Percentiles rank a stretch among this genome's conserved stretches.
phyloP scores from a whole-genome alignment of 2,797 vertebrate genomes.

The Ceryle rudis region DNA sequence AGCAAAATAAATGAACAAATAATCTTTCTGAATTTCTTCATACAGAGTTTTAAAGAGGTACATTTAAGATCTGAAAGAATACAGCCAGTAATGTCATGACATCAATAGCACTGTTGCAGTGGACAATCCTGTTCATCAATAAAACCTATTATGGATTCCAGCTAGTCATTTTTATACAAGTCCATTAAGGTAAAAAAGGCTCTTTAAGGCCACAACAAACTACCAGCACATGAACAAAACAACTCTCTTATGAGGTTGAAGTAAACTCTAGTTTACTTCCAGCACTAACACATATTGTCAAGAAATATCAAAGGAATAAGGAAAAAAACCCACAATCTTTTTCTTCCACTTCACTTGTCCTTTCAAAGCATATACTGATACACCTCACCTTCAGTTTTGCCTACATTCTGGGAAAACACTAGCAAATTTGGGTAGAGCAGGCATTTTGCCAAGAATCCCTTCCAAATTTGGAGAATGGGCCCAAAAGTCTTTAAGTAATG shows the following conservation, averaged over 20 bases:
- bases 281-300: background rate
- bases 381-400: background rate
- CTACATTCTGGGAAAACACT: slow-evolving; percentile 34
- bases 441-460: slow-evolving; percentile 42
- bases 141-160: background rate
- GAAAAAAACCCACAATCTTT: background rate
- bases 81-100: background rate
- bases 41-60: background rate
- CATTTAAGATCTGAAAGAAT: background rate
- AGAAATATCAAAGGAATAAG: background rate
- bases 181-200: background rate
- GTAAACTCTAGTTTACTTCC: background rate
- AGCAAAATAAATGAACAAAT: background rate
- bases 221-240: background rate
- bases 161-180: background rate
- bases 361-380: background rate
- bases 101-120: background rate
- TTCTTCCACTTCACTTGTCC: background rate
- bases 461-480: slow-evolving; percentile 53
- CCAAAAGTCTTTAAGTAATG: slow-evolving; percentile 59
- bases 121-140: background rate
- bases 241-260: background rate
- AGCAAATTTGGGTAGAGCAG: slow-evolving; percentile 8
- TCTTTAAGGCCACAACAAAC: background rate
- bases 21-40: background rate